A percentile compares a stretch with the other conserved stretches of the same genome.
Evolutionary conservation across 2,113 vertebrate genomes (phyloP).

Genomic region (Hipposideros armiger): DNA sequence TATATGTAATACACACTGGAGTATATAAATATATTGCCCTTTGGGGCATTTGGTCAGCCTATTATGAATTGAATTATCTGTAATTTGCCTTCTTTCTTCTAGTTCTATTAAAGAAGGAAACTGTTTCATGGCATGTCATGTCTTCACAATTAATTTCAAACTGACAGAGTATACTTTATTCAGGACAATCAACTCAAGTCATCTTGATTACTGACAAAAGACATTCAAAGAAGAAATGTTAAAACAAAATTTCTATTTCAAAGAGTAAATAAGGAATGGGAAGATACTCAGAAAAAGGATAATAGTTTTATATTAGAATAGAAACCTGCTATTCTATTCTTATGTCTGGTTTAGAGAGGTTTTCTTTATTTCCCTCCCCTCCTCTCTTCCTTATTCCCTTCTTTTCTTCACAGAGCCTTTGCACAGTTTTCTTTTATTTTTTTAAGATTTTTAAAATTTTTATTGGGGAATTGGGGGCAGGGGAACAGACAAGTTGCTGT

Average conservation of each 20-base stretch:
- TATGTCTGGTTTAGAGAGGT: not conserved
- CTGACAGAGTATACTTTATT: constrained; percentile 6
- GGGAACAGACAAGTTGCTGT: no score
- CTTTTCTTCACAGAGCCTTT: not conserved
- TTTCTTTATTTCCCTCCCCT: not conserved
- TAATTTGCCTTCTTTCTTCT: not conserved
- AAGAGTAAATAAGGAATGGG: not conserved
- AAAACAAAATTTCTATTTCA: not conserved
- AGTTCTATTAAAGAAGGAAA: constrained; percentile 10
- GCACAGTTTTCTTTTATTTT: not conserved
- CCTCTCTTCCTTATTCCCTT: not conserved
- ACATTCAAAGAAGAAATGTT: constrained; percentile 34
- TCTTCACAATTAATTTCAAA: constrained; percentile 34
- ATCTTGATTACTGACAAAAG: constrained; percentile 58
- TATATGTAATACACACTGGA: not conserved
- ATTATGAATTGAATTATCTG: not conserved
- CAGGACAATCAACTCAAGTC: constrained; percentile 36
- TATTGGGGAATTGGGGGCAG: no score
- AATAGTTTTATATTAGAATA: not conserved
- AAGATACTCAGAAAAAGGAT: not conserved
- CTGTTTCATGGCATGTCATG: not conserved
- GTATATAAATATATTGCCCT: constrained; percentile 38
- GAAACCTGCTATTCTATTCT: not conserved
- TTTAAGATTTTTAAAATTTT: no score
- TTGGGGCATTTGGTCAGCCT: not conserved